Percentiles rank a stretch among this genome's conserved stretches.
phyloP scores from a whole-genome alignment of 2,888 invertebrate species.

The Sepiola atlantica region DNA sequence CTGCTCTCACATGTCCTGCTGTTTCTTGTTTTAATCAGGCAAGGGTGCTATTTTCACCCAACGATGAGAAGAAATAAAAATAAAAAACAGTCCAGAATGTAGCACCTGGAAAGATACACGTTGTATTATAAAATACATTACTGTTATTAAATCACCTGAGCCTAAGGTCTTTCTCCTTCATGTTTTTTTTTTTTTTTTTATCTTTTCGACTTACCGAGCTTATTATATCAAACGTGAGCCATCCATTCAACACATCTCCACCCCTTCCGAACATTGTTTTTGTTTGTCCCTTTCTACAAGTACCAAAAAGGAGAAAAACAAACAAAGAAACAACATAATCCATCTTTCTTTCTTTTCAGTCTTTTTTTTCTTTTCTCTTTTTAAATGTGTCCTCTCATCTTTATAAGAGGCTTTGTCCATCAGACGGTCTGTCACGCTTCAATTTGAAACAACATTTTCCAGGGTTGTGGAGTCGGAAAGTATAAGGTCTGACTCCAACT shows the following conservation, averaged over 20 bases:
- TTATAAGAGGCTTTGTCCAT: too few species aligned
- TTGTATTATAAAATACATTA: constrained; percentile 41
- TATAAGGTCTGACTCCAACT: too few species aligned
- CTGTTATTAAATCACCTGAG: constrained; percentile 37
- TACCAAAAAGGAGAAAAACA: too few species aligned
- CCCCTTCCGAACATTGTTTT: not conserved
- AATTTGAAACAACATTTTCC: too few species aligned
- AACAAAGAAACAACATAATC: too few species aligned
- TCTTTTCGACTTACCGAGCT: not conserved
- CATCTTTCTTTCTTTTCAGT: too few species aligned
- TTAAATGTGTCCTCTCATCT: too few species aligned
- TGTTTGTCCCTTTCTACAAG: not conserved
- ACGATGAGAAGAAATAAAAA: not conserved
- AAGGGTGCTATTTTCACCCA: not conserved
- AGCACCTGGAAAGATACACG: too few species aligned
- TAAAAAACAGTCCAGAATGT: too few species aligned
- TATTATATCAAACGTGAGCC: not conserved
- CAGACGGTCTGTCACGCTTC: too few species aligned
- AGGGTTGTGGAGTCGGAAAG: too few species aligned
- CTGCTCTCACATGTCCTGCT: not conserved
- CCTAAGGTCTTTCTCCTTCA: not conserved
- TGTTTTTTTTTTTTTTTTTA: constrained; percentile 32
- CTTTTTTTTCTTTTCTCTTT: too few species aligned
- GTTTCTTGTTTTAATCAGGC: not conserved
- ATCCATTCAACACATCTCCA: not conserved